Base-by-base conservation (phyloP, 2,113 vertebrate species). In the Melanostigma gelatinosum region DNA sequence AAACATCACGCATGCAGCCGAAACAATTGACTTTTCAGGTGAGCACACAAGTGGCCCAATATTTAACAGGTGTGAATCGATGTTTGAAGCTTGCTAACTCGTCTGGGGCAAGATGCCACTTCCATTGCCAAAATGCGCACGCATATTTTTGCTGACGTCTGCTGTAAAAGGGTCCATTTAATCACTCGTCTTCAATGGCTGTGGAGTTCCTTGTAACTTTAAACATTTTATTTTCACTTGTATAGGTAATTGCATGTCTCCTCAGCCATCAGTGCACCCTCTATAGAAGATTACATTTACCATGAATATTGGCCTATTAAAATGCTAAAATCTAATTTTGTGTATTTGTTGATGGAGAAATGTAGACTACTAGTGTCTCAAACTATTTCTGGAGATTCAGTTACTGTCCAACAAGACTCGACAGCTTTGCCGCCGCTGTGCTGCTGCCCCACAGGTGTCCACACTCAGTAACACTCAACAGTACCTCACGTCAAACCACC, bases 401-500 rank as follows among this genome's bases (percentile, higher is more conserved):
- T 71, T 60, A 55, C 52, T 44, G 24, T 48, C 62, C 22, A 40
- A 32, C 16, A 11, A 57, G 12, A 72, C 54, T 63, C 13, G 13
- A 62, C 63, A 65, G 75, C 77, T 50, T 13, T 57, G 72, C n/a
- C n/a, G n/a, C 63, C 60, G 73, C 83, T n/a, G 73, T 65, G 80
- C 64, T 76, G 85, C 86, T 84, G 72, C 89, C 83, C 71, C 63
- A 54, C 60, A 40, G 83, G 73, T 72, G 75, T 82, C 50, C 63
- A 32, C 50, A 27, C 63, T 81, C 77, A 34, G 55, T n/a, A 57
- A 79, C 85, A 62, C 79, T 82, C 86, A 86, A 88, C 90, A 72
- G 75, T 85, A 92, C 91, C 87, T 92, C 89, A 79, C 13, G 8
- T 61, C 50, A 67, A n/a, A 34, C 58, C 63, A 76, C 72, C 82